A percentile compares a stretch with the other conserved stretches of the same genome.
Conservation (phyloP, 2,797 vertebrate genomes). For the Sebastes paucispinis region DNA sequence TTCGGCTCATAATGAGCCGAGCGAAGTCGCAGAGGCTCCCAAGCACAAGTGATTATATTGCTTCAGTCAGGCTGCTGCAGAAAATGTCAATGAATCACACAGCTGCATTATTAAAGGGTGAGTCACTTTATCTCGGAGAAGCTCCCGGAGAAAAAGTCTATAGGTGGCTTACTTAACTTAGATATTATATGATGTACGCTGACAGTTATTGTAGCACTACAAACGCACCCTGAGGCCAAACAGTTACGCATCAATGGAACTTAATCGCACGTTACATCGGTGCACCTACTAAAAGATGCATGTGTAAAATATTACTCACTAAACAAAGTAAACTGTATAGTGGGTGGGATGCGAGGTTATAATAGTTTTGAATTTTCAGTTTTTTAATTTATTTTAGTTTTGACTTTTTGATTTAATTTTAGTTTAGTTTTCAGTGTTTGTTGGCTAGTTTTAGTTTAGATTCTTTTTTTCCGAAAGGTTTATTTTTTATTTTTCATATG, state of each 20-base stretch:
- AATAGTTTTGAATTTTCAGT: too few relatives aligned
- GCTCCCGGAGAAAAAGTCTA: slow-evolving; percentile 33
- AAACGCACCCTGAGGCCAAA: not conserved
- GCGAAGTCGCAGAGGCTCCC: slow-evolving; percentile 15
- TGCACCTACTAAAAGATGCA: not conserved
- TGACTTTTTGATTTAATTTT: too few relatives aligned
- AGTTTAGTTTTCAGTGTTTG: too few relatives aligned
- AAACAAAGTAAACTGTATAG: not conserved
- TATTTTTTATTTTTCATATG: too few relatives aligned
- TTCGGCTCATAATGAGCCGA: slow-evolving; percentile 7
- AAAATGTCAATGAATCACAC: slow-evolving; percentile 66
- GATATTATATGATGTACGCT: slow-evolving; percentile 21
- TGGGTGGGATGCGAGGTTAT: not conserved
- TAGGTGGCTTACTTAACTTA: slow-evolving; percentile 26
- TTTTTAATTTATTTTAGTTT: too few relatives aligned
- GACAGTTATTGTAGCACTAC: slow-evolving; percentile 1
- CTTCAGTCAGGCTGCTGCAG: slow-evolving; percentile 35
- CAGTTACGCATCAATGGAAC: not conserved
- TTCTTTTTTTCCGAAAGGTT: too few relatives aligned
- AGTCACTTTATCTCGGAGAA: slow-evolving; percentile 53
- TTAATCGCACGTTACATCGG: not conserved
- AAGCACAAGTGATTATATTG: slow-evolving; percentile 21
- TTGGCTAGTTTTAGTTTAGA: too few relatives aligned
- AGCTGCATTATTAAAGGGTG: slow-evolving; percentile 49
- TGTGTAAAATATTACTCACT: not conserved